These are phyloP conservation scores for Phyllotis vaccarum DNA, from an alignment of 2,797 vertebrate species.

Conservation along the genomic window DNA sequence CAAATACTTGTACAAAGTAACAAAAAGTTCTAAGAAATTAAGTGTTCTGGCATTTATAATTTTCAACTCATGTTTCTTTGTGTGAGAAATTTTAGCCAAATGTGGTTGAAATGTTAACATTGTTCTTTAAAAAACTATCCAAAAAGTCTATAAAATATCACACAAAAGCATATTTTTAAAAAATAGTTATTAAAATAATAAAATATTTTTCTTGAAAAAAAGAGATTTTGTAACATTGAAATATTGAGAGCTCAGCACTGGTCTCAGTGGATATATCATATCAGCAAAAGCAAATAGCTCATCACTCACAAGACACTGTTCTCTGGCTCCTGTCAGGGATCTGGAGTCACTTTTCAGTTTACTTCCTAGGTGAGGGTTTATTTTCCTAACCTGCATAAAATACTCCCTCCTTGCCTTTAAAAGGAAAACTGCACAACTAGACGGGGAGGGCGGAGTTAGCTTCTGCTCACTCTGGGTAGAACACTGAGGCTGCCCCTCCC, in stretches of 20 bases:
- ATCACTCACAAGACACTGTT: background rate
- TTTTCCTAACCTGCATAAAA: no score
- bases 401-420: no score
- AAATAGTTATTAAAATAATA: conserved; percentile 91
- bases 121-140: conserved; percentile 83
- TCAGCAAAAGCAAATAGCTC: background rate
- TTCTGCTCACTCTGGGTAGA: no score
- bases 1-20: conserved; percentile 83
- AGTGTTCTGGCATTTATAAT: conserved; percentile 77
- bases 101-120: conserved; percentile 84
- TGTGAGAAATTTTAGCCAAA: conserved; percentile 87
- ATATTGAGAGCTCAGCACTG: background rate
- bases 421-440: no score
- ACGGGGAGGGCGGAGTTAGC: no score
- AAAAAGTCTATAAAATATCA: conserved; percentile 88
- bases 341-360: no score
- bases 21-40: conserved; percentile 78
- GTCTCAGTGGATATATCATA: background rate
- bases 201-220: conserved; percentile 98
- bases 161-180: conserved; percentile 92
- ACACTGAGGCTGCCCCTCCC: no score
- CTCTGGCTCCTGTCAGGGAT: no score
- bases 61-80: conserved; percentile 80
- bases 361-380: no score
- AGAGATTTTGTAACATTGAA: background rate